Percentiles rank a stretch among this genome's conserved stretches.
Evolutionary conservation across 2,888 invertebrate genomes (phyloP).

Genomic region (Acutogordius australiensis): DNA sequence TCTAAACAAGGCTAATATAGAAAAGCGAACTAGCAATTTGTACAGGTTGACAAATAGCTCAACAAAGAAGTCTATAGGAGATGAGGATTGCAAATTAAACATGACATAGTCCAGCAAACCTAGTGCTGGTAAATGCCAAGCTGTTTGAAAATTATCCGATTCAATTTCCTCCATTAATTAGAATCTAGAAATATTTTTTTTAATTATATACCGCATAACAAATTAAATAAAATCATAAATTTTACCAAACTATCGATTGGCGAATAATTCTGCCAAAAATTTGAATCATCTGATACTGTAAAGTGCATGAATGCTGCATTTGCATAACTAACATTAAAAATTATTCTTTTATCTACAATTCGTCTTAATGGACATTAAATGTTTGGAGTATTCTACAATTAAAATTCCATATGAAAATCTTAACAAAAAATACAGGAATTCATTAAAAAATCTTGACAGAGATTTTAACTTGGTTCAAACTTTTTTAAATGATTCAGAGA

Average conservation of each 20-base stretch:
- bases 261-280: too few relatives aligned
- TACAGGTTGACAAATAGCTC: not conserved
- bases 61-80: not conserved
- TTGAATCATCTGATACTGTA: too few relatives aligned
- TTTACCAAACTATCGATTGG: too few relatives aligned
- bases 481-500: not conserved
- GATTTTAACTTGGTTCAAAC: conserved; percentile 23
- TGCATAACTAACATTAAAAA: not conserved
- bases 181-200: too few relatives aligned
- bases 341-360: too few relatives aligned
- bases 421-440: conserved; percentile 76
- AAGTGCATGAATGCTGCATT: too few relatives aligned
- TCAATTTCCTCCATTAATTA: too few relatives aligned
- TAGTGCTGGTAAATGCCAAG: not conserved
- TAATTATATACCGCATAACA: too few relatives aligned
- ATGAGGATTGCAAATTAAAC: not conserved
- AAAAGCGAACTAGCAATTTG: too few relatives aligned
- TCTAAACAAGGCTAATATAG: too few relatives aligned
- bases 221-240: too few relatives aligned
- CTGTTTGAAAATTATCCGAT: not conserved
- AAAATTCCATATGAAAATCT: conserved; percentile 77
- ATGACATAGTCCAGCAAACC: not conserved
- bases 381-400: not conserved
- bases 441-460: conserved; percentile 69
- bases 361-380: conserved; percentile 7